Evolutionary conservation across 2,797 vertebrate species (phyloP).

Genomic region (Gymnocypris eckloni): DNA sequence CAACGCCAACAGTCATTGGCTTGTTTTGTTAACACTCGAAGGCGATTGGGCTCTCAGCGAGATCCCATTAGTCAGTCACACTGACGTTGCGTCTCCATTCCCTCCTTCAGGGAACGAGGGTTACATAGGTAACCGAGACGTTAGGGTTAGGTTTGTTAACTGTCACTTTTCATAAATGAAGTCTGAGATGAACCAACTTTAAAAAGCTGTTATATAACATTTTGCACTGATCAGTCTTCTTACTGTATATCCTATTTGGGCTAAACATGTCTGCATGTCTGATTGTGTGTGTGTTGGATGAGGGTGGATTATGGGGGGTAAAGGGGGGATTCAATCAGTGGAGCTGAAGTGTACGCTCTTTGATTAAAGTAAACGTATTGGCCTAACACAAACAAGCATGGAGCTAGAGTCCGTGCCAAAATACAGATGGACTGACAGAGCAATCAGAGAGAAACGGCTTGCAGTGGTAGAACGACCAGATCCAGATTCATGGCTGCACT

Average conservation of each 20-base stretch:
- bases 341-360: slow-evolving; percentile 43
- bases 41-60: no score
- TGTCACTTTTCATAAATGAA: not conserved
- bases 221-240: slow-evolving; percentile 29
- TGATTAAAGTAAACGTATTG: slow-evolving; percentile 64
- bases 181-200: slow-evolving; percentile 18
- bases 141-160: not conserved
- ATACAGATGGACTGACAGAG: slow-evolving; percentile 53
- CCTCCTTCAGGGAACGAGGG: no score
- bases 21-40: no score
- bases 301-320: slow-evolving; percentile 35
- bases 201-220: slow-evolving; percentile 31
- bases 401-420: slow-evolving; percentile 47
- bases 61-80: no score
- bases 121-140: no score
- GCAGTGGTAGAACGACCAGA: slow-evolving; percentile 16
- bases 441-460: slow-evolving; percentile 50
- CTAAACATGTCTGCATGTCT: slow-evolving; percentile 26
- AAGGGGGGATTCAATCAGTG: slow-evolving; percentile 43
- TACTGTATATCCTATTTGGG: slow-evolving; percentile 29
- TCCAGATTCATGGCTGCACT: slow-evolving; percentile 41
- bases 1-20: no score
- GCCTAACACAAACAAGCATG: slow-evolving; percentile 63
- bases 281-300: slow-evolving; percentile 34
- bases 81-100: no score